Percentiles rank a stretch among this genome's conserved stretches.
These are phyloP conservation scores for Osmerus eperlanus DNA, from an alignment of 2,113 vertebrate species.

Conservation along the genomic window DNA sequence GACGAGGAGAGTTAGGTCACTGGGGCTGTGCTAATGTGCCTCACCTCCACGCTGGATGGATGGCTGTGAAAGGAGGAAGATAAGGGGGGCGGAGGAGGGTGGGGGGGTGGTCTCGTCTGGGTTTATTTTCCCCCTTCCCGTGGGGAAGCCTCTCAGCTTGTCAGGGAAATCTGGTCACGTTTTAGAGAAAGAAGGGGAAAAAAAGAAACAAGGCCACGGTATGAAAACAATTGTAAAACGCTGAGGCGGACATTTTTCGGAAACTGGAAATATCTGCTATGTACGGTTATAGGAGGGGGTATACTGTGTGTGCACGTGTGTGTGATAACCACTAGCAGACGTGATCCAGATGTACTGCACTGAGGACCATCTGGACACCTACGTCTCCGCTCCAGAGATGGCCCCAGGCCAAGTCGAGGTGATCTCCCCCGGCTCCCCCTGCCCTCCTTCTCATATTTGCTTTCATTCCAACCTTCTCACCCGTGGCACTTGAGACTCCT, in stretches of 20 bases:
- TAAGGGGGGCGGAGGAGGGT: neutral
- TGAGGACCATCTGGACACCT: conserved; percentile 58
- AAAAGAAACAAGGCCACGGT: conserved; percentile 39
- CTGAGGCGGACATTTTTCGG: conserved; percentile 53
- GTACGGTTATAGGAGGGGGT: conserved; percentile 53
- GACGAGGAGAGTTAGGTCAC: too few relatives aligned
- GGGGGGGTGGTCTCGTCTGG: conserved; percentile 7
- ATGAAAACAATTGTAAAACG: conserved; percentile 49
- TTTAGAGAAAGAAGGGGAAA: conserved; percentile 46
- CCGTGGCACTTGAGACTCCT: too few relatives aligned
- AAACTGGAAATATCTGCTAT: conserved; percentile 49
- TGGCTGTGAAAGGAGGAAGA: neutral
- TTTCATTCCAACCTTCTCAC: too few relatives aligned
- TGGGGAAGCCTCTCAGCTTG: conserved; percentile 28
- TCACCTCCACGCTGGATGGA: too few relatives aligned
- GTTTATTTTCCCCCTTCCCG: conserved; percentile 50
- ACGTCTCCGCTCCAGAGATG: conserved; percentile 38
- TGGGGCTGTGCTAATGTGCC: too few relatives aligned
- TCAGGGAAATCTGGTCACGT: conserved; percentile 52
- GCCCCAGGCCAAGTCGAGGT: conserved; percentile 43
- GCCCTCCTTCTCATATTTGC: neutral
- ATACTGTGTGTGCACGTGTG: conserved; percentile 5
- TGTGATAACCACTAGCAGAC: conserved; percentile 42
- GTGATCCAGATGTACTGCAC: conserved; percentile 59
- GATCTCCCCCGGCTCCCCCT: conserved; percentile 29